Evolutionary conservation across 2,113 vertebrate genomes (phyloP).

Genomic region (Apistogramma diplotaenia): DNA sequence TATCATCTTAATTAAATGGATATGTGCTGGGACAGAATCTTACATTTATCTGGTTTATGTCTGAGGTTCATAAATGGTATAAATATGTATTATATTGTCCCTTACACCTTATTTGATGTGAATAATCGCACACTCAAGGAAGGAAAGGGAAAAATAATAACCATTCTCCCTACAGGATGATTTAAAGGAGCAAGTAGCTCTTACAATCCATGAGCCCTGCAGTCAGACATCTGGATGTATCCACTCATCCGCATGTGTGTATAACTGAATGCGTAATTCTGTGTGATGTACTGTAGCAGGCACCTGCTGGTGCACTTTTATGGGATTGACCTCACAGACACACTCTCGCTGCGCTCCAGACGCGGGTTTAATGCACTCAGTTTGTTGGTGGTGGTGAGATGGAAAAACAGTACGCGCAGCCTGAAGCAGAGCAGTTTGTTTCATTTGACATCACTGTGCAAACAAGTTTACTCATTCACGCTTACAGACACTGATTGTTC

Average conservation of each 20-base stretch:
- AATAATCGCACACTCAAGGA: slow-evolving; percentile 10
- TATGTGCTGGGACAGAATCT: slow-evolving; percentile 52
- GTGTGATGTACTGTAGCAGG: slow-evolving; percentile 53
- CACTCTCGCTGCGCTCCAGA: slow-evolving; percentile 62
- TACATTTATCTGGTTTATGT: slow-evolving; percentile 11
- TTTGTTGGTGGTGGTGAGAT: slow-evolving; percentile 52
- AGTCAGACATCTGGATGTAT: slow-evolving; percentile 68
- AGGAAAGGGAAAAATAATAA: background rate
- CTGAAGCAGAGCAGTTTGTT: slow-evolving; percentile 33
- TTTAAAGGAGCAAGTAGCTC: slow-evolving; percentile 67
- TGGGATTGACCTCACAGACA: slow-evolving; percentile 65
- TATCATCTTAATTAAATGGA: slow-evolving; percentile 67
- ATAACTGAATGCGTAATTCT: slow-evolving; percentile 49
- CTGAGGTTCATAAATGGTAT: slow-evolving; percentile 46
- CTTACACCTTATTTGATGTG: slow-evolving; percentile 18
- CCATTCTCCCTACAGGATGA: slow-evolving; percentile 32
- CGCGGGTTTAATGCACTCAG: slow-evolving; percentile 50
- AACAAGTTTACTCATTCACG: slow-evolving; percentile 29
- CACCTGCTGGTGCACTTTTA: slow-evolving; percentile 68
- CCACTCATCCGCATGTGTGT: slow-evolving; percentile 44
- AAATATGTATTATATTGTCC: slow-evolving; percentile 25
- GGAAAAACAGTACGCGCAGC: slow-evolving; percentile 43
- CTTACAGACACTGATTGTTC: background rate
- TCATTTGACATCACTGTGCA: slow-evolving; percentile 24
- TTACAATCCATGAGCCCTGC: slow-evolving; percentile 57